Evolutionary conservation across 2,888 invertebrate genomes (phyloP).

Genomic region (Hirtodrosophila cameraria): DNA sequence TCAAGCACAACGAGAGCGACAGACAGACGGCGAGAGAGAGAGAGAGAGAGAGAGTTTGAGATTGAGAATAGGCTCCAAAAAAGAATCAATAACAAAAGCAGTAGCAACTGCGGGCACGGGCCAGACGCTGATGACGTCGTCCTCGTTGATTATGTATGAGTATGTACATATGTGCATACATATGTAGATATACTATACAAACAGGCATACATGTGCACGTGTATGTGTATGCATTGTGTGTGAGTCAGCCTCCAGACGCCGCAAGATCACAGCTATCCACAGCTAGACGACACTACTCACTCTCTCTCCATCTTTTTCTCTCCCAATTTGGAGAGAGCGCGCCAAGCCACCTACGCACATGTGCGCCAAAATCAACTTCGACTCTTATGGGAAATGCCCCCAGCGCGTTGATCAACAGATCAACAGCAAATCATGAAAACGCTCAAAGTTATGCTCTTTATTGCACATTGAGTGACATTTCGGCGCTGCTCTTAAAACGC

Average conservation of each 20-base stretch:
- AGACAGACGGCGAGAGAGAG: not conserved
- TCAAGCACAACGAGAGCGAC: slow-evolving; percentile 1
- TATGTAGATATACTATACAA: not conserved
- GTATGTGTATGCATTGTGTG: slow-evolving; percentile 10
- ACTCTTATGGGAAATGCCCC: slow-evolving; percentile 17
- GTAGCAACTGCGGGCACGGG: slow-evolving; percentile 19
- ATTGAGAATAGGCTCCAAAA: not conserved
- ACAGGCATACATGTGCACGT: not conserved
- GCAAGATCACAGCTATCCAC: slow-evolving; percentile 38
- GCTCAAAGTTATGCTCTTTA: not conserved
- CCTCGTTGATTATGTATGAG: slow-evolving; percentile 35
- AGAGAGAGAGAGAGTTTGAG: not conserved
- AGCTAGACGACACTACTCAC: slow-evolving; percentile 28
- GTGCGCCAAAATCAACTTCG: not conserved
- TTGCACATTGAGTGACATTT: slow-evolving; percentile 19
- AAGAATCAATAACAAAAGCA: slow-evolving; percentile 34
- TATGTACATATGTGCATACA: slow-evolving; percentile 29
- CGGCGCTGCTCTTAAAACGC: slow-evolving; percentile 22
- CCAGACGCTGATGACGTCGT: slow-evolving; percentile 53
- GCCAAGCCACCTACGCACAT: slow-evolving; percentile 46
- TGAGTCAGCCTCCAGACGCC: slow-evolving; percentile 57
- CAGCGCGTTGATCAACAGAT: slow-evolving; percentile 29
- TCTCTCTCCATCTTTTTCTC: not conserved
- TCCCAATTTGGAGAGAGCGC: not conserved
- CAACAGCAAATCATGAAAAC: slow-evolving; percentile 12